phyloP scores from a whole-genome alignment of 2,113 vertebrate species.

The Corythornis madagascariensis region DNA sequence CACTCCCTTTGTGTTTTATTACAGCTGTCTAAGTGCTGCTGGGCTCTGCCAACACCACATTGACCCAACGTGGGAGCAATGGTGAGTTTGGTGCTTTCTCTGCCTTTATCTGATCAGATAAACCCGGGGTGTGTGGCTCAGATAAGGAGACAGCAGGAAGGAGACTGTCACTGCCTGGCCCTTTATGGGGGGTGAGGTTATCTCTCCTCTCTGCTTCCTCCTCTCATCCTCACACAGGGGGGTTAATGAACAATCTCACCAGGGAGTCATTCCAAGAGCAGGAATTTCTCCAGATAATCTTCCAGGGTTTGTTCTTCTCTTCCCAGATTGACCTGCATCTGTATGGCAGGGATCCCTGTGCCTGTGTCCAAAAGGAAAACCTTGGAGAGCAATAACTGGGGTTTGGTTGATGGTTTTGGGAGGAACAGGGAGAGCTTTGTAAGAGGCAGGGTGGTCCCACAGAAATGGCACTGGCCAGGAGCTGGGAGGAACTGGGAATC shows the following conservation, averaged over 20 bases:
- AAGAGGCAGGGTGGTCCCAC: neutral
- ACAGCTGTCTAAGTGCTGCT: constrained; percentile 28
- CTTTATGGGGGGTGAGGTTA: neutral
- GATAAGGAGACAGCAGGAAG: constrained; percentile 17
- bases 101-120: neutral
- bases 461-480: neutral
- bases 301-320: neutral
- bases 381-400: neutral
- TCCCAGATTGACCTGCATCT: neutral
- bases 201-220: neutral
- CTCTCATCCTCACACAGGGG: neutral
- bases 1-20: neutral
- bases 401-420: neutral
- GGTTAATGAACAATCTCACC: neutral
- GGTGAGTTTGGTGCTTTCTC: constrained; percentile 50
- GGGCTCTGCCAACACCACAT: neutral
- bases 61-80: neutral
- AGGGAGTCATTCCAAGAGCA: neutral
- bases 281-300: neutral
- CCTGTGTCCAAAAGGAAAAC: neutral
- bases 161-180: neutral
- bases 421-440: neutral
- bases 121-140: neutral
- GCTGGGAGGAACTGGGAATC: neutral
- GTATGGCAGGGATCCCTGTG: neutral